Base-by-base conservation (phyloP, 2,888 invertebrate genomes). In the Hyposoter didymator region DNA sequence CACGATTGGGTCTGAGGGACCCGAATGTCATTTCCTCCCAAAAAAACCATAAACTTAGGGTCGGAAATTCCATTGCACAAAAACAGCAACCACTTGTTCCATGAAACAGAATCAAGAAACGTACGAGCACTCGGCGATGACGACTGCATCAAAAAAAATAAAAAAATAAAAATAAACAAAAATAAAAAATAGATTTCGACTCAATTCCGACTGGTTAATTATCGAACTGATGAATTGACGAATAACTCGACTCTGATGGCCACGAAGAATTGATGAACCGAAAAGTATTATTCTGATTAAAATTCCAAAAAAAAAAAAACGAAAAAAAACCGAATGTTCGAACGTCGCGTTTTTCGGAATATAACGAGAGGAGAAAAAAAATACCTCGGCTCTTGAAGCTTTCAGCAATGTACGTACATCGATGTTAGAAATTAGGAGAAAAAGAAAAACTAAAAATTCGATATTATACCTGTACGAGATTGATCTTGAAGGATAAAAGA, bases 351-450 rank as follows among this genome's bases (percentile, higher is more conserved):
- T 76, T 59, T 55, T 74, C 59, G 52, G 64, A 81, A 45, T 47
- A 49, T 35, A 35, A 64, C n/a, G 55, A 59, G 4, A 49, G 14
- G 4, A 49, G 47, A 49, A n/a, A 17, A 19, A 39, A 52, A 22
- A 69, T 64, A 78, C 82, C 75, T 67, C 78, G 82, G 78, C 73
- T 84, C 64, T 79, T 75, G 86, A 89, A 80, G 87, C 88, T 90
- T 90, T 87, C 62, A 85, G 88, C 87, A 84, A 90, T 90, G 83
- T 86, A 84, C 87, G 84, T 89, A 88, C 84, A 87, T 90, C 87
- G 87, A 89, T 89, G 84, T 90, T 90, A 88, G 84, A 88, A 82
- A 39, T 49, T 89, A 89, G 87, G 78, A 74, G 17, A 84, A 17
- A 69, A 82, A 84, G 69, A 78, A 47, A 39, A 52, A 45, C 43